Conservation (phyloP, 1,140 invertebrate genomes). For the Acromyrmex heyeri region DNA sequence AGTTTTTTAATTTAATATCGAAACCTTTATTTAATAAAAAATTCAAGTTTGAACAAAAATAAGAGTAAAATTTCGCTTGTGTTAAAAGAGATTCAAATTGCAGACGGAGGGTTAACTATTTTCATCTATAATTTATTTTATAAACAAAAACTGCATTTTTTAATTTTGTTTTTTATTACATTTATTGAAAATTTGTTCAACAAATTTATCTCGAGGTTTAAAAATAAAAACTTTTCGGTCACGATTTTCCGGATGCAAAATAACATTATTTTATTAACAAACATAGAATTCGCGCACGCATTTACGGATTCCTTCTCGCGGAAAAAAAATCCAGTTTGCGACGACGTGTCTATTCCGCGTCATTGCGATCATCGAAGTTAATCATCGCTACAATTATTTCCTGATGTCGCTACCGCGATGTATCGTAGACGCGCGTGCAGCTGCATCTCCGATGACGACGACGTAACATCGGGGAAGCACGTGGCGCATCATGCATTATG, state of each 20-base stretch:
- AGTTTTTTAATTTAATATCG: too few relatives aligned
- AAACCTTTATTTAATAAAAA: too few relatives aligned
- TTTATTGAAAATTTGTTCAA: background rate
- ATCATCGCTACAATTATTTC: slow-evolving; percentile 21
- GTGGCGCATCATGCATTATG: slow-evolving; percentile 3
- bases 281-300: background rate
- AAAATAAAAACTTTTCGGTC: background rate
- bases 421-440: background rate
- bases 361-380: background rate
- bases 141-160: background rate
- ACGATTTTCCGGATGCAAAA: background rate
- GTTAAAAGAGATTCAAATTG: too few relatives aligned
- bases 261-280: too few relatives aligned
- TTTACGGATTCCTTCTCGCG: background rate
- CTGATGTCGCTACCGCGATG: background rate
- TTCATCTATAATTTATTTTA: background rate
- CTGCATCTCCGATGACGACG: background rate
- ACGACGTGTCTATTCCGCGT: background rate
- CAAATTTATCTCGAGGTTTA: background rate
- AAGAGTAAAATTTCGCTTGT: too few relatives aligned
- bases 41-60: too few relatives aligned
- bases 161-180: slow-evolving; percentile 1
- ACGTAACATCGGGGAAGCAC: slow-evolving; percentile 5
- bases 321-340: background rate
- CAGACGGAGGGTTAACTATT: background rate